Evolutionary conservation across 2,797 vertebrate species (phyloP).

Genomic region (Notoglanidium macrostoma): DNA sequence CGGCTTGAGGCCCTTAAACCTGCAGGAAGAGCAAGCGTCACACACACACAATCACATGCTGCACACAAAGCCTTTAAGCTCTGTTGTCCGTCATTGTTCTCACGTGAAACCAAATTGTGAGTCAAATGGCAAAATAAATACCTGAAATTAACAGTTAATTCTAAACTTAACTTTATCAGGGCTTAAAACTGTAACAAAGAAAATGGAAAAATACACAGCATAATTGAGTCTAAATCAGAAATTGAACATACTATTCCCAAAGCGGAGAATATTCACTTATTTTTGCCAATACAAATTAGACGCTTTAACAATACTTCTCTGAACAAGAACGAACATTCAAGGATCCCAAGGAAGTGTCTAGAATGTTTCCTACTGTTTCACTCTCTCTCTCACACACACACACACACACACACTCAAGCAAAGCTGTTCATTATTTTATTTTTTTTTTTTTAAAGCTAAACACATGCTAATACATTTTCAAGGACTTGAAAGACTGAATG

Average conservation of each 20-base stretch:
- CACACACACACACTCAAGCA: not conserved
- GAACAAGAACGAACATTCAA: not conserved
- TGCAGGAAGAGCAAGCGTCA: slow-evolving; percentile 56
- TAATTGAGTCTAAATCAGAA: not conserved
- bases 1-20: slow-evolving; percentile 99
- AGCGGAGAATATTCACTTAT: not conserved
- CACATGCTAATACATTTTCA: no score
- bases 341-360: not conserved
- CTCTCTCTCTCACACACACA: not conserved
- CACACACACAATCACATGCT: not conserved
- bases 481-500: slow-evolving; percentile 7
- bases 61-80: not conserved
- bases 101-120: no score
- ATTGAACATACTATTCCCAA: no score
- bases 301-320: not conserved
- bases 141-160: not conserved
- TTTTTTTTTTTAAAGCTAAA: not conserved
- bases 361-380: not conserved
- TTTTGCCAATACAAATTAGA: not conserved
- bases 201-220: no score
- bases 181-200: no score
- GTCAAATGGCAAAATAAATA: not conserved
- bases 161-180: not conserved
- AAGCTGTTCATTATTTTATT: not conserved
- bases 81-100: no score